Evolutionary conservation across 2,113 vertebrate species (phyloP), one percentile per base, ranked within the genome.

Genomic region (Eretmochelys imbricata): DNA sequence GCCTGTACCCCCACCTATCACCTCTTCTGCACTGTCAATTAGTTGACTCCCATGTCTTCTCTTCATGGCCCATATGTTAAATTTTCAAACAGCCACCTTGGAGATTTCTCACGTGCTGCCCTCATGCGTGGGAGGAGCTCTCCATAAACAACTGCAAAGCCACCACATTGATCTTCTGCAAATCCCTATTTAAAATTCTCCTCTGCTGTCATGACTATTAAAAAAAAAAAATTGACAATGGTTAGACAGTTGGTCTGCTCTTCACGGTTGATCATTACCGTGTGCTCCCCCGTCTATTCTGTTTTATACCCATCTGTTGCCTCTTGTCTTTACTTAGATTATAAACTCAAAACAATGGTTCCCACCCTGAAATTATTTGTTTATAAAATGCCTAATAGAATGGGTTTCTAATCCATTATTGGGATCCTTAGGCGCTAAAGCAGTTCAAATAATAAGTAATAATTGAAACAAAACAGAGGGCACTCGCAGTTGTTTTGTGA

Each of bases 171-270:
- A 22, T 65, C 13, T 90, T 78, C 65, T 91, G 10, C 57, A 42
- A 85, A 59, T 9, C 38, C 29, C 20, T 9, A 35, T 87, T 48
- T 12, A 55, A 65, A 96, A 88, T 87, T 81, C 53, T 48, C 42
- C 25, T 42, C 27, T 82, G 31, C 29, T 0, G 0, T 82, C 6
- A 3, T 1, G 0, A 72, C 53, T 59, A 22, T 25, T 42, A 42
- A 42, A 42, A 16, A 9, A 24, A 19, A 89, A 54, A 25, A 27
- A 12, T 48, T 78, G 46, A 27, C 75, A 9, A 16, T 7, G 10
- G 42, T 78, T 78, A 78, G 42, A 48, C 12, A 46, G 13, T 76
- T 76, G 42, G 22, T 78, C 25, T 78, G 4, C 3, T 0, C 84
- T 89, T 88, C 86, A 2, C 88, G 42, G 86, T 82, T 11, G 59